A percentile compares a stretch with the other conserved stretches of the same genome.
These are phyloP conservation scores for Chunga burmeisteri DNA, from an alignment of 2,113 vertebrate genomes.

Conservation along the genomic window DNA sequence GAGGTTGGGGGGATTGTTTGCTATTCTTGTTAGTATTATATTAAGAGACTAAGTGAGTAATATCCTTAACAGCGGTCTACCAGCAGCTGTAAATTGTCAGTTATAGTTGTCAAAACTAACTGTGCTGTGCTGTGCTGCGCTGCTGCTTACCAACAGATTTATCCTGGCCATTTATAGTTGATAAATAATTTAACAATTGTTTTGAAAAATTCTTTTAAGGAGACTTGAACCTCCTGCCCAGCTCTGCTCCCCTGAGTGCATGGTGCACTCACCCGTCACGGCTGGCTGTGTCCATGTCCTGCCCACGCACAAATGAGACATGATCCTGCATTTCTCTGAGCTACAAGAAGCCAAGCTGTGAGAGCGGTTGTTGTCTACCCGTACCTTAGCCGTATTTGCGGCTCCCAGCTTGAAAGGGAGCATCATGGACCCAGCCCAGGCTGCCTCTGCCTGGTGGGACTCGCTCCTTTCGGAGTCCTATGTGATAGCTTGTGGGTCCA, in stretches of 20 bases:
- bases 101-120: neutral
- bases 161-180: neutral
- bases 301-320: rapidly evolving
- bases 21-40: neutral
- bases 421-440: neutral
- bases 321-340: neutral
- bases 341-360: neutral
- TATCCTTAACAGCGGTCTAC: neutral
- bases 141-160: neutral
- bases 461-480: neutral
- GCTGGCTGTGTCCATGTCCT: neutral
- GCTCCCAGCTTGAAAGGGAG: neutral
- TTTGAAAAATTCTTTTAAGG: neutral
- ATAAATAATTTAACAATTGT: constrained; percentile 15
- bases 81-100: neutral
- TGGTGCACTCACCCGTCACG: rapidly evolving
- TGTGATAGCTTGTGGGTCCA: neutral
- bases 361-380: neutral
- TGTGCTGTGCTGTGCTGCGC: neutral
- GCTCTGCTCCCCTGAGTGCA: neutral
- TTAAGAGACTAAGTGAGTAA: neutral
- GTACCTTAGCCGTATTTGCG: neutral
- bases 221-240: neutral
- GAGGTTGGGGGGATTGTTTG: neutral
- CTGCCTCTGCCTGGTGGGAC: neutral